Base-by-base conservation (phyloP, 2,797 vertebrate species). In the Ctenosaura bakeri region DNA sequence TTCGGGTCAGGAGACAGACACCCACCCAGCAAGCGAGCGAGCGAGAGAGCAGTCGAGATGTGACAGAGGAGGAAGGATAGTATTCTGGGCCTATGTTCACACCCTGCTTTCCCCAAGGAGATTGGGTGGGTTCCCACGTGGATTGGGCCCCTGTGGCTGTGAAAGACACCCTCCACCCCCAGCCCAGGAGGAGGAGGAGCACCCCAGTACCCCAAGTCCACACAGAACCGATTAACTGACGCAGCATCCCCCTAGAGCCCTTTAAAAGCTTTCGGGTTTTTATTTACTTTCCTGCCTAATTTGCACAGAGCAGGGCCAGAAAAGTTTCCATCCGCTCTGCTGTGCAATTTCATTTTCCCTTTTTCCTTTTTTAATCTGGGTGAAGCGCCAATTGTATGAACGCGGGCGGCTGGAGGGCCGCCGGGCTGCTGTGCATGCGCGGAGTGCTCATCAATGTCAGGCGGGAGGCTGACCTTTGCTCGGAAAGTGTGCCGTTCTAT, bases 271-370 rank as follows among this genome's bases (percentile, higher is more conserved):
- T 71, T 88, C 59, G 5, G 87, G 12, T 64, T 59, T 89, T 93
- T 95, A 92, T 90, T 88, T 90, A 87, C 18, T 7, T 76, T 79
- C 89, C 89, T 86, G 81, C 88, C 94, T 90, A 87, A 93, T 78
- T 93, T 94, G 91, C 91, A 82, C 59, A 66, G 86, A 77, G 90
- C 59, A 50, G 62, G 81, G 91, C 87, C 86, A 93, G 26, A 62
- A 93, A 94, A 35, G 74, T 8, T 0, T 87, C 85, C 88, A 59
- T 85, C 81, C 89, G 91, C 88, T 90, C 91, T 90, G 56, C 20
- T 26, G 0, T 54, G 89, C 88, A 88, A 89, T 18, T 8, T 29
- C 13, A 84, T 56, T 87, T 93, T 59, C 92, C 85, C 90, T 46
- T 54, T 50, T 52, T 89, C 20, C 20, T 20, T 59, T 18, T 62